Evolutionary conservation across 2,797 vertebrate genomes (phyloP), one percentile per base, ranked within the genome.

Genomic region (Argyrosomus regius): DNA sequence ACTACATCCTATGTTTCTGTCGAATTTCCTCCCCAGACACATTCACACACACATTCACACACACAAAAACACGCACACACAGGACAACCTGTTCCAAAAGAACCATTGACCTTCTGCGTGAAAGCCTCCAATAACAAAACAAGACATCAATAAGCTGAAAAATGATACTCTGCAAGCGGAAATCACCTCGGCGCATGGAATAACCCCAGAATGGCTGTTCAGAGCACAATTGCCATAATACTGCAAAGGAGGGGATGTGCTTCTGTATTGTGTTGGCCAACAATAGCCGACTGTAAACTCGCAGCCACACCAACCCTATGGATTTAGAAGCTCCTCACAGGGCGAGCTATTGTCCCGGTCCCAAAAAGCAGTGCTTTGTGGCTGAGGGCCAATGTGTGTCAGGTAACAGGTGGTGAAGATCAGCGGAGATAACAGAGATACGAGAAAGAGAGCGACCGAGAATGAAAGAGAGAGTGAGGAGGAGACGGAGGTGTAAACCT

Each of bases 101-200:
- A 90, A 49, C 66, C 82, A 81, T 85, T 92, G 91, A 95, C 93
- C 89, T 90, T 77, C 85, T 85, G 84, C 68, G 66, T 91, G 85
- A 93, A 94, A 92, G 88, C 89, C 76, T 81, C 83, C 69, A 48
- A 72, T 76, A 82, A 95, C 92, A 95, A 94, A 94, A 91, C 87
- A 24, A 91, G 90, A 91, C 93, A 90, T 94, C 87, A 94, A 91
- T 93, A 87, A 95, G 87, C 84, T 94, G 93, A 92, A 94, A 95
- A 92, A 68, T 8, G 88, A 95, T 90, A 93, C 85, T 73, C 28
- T 43, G 81, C 72, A 79, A 91, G 80, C 91, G 93, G 94, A 96
- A 95, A 92, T 91, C 81, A 69, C 87, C 87, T 83, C 46, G 85
- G 89, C 78, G 72, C 88, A 89, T 81, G 89, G 85, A 92, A 86